phyloP scores from a whole-genome alignment of 2,113 vertebrate genomes.

The Tylochromis polylepis region DNA sequence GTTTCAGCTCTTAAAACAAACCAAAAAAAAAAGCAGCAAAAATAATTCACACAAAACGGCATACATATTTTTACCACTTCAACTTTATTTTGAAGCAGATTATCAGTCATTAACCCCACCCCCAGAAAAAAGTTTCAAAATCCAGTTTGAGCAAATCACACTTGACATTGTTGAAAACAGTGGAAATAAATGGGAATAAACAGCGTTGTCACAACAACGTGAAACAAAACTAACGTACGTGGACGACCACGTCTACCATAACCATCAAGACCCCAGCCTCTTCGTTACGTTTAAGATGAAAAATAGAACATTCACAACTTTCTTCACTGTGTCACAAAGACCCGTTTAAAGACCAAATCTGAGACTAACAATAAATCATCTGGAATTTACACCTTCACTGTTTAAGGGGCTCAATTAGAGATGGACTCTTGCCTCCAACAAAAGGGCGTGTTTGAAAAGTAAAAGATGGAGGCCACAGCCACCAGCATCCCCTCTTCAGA shows the following conservation, averaged over 20 bases:
- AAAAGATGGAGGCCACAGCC: background rate
- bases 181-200: background rate
- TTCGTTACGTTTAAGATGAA: background rate
- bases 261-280: background rate
- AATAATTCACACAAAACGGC: background rate
- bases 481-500: background rate
- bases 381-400: background rate
- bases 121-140: constrained; percentile 8
- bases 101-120: background rate
- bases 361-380: background rate
- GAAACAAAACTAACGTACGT: background rate
- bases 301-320: background rate
- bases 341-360: background rate
- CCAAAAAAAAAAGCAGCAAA: background rate
- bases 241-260: background rate
- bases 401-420: background rate
- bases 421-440: background rate
- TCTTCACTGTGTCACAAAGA: background rate
- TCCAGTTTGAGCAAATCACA: constrained; percentile 16
- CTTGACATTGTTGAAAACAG: background rate
- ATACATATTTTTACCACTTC: background rate
- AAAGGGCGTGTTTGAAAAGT: background rate
- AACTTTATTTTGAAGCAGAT: constrained; percentile 60
- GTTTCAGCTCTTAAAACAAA: background rate
- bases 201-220: constrained; percentile 9